Evolutionary conservation across 1,140 invertebrate species (phyloP), one percentile per base, ranked within the genome.

Genomic region (Xylocopa sonorina): DNA sequence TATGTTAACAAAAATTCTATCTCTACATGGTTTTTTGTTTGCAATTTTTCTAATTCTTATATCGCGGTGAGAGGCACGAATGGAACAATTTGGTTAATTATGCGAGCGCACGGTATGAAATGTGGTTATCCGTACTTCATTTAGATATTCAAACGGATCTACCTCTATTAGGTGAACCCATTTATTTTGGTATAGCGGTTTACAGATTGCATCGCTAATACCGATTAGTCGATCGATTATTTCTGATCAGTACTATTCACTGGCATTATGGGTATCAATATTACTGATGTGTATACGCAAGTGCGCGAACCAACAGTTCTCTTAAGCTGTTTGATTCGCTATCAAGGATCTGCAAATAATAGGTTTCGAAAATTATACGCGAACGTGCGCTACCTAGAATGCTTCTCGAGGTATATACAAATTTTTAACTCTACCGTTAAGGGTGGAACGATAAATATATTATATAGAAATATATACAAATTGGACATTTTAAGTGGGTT

Each of bases 211-310:
- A n/a, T 24, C 21, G 12, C 27, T 34, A 38, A 60, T 50, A 48
- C 57, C 24, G 41, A 60, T 60, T 60, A 38, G 29, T 34, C 43
- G 21, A 60, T 73, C 55, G 14, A 73, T 73, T 73, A 73, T 62
- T 50, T 46, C 41, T 48, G 24, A 34, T 73, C 16, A 38, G 12
- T 41, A 27, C 21, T 32, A 57, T 68, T 68, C 27, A 29, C 18
- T 18, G 51, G 18, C 29, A 21, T 53, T 68, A 53, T 12, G 24
- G 24, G 24, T 57, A 71, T 57, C 18, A 71, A 29, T 27, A 55
- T 57, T 57, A 14, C 38, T 68, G 53, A 68, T 68, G 21, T 21
- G 64, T 6, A 32, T n/a, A n/a, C n/a, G 27, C 18, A n/a, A 67
- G n/a, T 43, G 12, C 34, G 14, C 12, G n/a, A 18, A 48, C n/a